Base-by-base conservation (phyloP, 1,140 invertebrate species). In the Drosophila kepulauana region DNA sequence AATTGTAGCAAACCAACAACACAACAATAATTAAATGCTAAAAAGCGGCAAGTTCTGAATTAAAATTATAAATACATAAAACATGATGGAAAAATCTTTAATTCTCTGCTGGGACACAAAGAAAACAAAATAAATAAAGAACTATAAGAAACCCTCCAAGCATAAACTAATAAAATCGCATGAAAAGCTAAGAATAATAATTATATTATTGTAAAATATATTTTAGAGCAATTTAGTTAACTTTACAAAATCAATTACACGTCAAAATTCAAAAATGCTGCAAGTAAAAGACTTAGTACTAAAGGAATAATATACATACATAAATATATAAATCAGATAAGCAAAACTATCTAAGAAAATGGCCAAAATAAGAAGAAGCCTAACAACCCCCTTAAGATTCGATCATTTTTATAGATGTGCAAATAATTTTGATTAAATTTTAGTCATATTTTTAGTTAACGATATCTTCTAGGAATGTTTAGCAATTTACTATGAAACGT, bases 381-480 rank as follows among this genome's bases (percentile, higher is more conserved):
- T 69, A 41, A 30, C 11, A 45, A 49, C 8, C 8, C 57, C 58
- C 25, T 15, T 52, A 62, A 48, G 48, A 73, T 78, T 78, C 62
- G 62, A 58, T 49, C 16, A 10, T 61, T 71, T 75, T 70, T 74
- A 76, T 48, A 72, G 69, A 57, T 82, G 67, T 78, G 71, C 65
- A 68, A 73, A 69, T 87, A 79, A 35, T 65, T 82, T 78, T 51
- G 67, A 77, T 82, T 82, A 82, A 43, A 82, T 61, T 72, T 74
- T 88, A 88, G 84, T 88, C 84, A 88, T 88, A 81, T 59, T 75
- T 80, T 88, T 88, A 88, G 85, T 80, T 84, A 67, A 59, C 38
- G 13, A 43, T 75, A 71, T 62, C 62, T 56, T 69, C 51, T 78
- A 72, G 61, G 62, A 70, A 81, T 75, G 38, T 85, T 71, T 86